Evolutionary conservation across 2,888 invertebrate genomes (phyloP), one percentile per base, ranked within the genome.

Genomic region (Cheilosia vulpina): DNA sequence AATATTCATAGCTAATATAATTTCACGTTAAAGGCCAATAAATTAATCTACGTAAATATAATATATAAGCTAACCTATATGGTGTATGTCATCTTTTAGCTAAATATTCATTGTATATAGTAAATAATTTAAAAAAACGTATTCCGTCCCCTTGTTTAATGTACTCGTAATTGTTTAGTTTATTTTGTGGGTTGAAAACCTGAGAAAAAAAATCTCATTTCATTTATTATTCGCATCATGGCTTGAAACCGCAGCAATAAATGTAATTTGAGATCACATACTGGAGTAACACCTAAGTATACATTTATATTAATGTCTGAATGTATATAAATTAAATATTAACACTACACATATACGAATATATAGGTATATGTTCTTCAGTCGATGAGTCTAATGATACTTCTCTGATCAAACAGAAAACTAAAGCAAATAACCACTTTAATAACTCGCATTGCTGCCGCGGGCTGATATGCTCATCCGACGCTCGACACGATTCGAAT

Each of bases 401-500:
- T 66, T 66, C 13, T 58, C 47, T 63, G 52, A 41, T n/a, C 50
- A 38, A 55, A 41, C 34, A 71, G 58, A 68, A 72, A 57, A 45
- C 62, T 66, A 62, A 83, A 83, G 45, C 43, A 79, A 38, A 53
- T 47, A 72, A 52, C 57, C 57, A 45, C 60, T 50, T 43, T 27
- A 68, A 87, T 92, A 92, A 85, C 92, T 92, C 65, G 91, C 91
- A 88, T 92, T 92, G 83, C 91, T 92, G 87, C 92, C 92, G 43
- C 92, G 88, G 94, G 96, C 96, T 50, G 96, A 96, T 83, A 96
- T 96, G 89, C 96, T 96, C 95, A 96, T 96, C 84, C 96, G 93
- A 43, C 96, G 93, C 60, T 94, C 94, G 0, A 94, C 93, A 4
- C 93, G 93, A 83, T 93, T 93, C 1, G 94, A 93, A 84, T 92